Conservation (phyloP, 2,888 invertebrate species). For the Coecobrya sp. region DNA sequence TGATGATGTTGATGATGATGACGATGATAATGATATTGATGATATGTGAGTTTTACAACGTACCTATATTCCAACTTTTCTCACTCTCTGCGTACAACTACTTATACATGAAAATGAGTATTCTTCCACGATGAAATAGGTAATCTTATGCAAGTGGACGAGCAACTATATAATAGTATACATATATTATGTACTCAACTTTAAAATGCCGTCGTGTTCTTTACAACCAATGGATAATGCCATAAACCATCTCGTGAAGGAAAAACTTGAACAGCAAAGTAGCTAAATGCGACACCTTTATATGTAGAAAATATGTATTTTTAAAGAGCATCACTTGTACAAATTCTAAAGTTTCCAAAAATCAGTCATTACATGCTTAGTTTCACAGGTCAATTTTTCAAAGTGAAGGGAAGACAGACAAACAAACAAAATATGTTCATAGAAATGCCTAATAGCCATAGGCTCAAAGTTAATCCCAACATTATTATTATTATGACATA, state of each 20-base stretch:
- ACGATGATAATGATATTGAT: conserved; percentile 62
- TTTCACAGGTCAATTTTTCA: too few relatives aligned
- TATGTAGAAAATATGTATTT: too few relatives aligned
- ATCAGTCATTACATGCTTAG: too few relatives aligned
- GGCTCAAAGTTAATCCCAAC: neutral
- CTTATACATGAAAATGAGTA: neutral
- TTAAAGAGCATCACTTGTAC: too few relatives aligned
- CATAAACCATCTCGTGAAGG: neutral
- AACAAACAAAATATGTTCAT: neutral
- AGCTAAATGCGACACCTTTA: neutral
- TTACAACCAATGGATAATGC: conserved; percentile 39
- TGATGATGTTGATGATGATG: conserved; percentile 53
- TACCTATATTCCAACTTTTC: conserved; percentile 5
- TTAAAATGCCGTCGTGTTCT: conserved; percentile 47
- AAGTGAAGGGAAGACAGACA: conserved; percentile 24
- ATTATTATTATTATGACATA: conserved; percentile 47
- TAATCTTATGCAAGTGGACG: conserved; percentile 11
- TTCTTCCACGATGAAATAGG: conserved; percentile 17
- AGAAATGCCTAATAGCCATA: neutral
- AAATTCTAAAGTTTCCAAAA: too few relatives aligned
- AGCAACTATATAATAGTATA: too few relatives aligned
- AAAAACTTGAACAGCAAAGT: neutral
- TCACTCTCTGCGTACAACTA: neutral
- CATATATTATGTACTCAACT: conserved; percentile 13
- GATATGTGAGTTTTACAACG: conserved; percentile 57